A percentile compares a stretch with the other conserved stretches of the same genome.
phyloP scores from a whole-genome alignment of 2,888 invertebrate genomes.

The Chaetoderma sp. region DNA sequence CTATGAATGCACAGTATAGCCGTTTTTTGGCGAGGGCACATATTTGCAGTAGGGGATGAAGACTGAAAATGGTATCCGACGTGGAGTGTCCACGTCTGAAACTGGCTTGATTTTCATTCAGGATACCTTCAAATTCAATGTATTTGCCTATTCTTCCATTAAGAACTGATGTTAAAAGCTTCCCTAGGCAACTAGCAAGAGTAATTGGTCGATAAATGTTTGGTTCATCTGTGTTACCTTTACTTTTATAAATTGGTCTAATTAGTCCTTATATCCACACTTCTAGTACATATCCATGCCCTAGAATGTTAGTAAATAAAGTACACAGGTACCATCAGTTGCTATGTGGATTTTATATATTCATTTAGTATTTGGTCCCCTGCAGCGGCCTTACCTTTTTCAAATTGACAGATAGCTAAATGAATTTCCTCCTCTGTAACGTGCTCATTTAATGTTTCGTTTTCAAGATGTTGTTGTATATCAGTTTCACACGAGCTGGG shows the following conservation, averaged over 20 bases:
- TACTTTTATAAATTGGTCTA: conserved; percentile 14
- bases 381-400: conserved; percentile 8
- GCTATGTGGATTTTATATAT: conserved; percentile 15
- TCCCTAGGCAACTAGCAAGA: conserved; percentile 20
- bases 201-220: conserved; percentile 25
- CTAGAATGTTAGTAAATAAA: conserved; percentile 12
- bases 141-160: conserved; percentile 15
- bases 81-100: too few relatives aligned
- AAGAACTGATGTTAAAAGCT: conserved; percentile 27
- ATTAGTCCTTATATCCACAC: conserved; percentile 11
- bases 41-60: conserved; percentile 12
- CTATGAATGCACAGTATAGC: conserved; percentile 4
- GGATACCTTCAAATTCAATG: conserved; percentile 3
- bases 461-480: too few relatives aligned
- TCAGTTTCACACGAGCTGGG: too few relatives aligned
- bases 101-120: conserved; percentile 22
- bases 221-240: conserved; percentile 10
- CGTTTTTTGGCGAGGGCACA: background rate
- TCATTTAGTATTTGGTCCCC: conserved; percentile 14
- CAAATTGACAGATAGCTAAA: background rate
- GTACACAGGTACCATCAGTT: conserved; percentile 7
- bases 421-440: conserved; percentile 19
- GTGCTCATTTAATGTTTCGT: background rate
- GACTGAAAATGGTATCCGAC: conserved; percentile 22
- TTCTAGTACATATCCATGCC: conserved; percentile 6